A percentile compares a stretch with the other conserved stretches of the same genome.
Conservation (phyloP, 1,140 invertebrate genomes). For the Chironomus tepperi region DNA sequence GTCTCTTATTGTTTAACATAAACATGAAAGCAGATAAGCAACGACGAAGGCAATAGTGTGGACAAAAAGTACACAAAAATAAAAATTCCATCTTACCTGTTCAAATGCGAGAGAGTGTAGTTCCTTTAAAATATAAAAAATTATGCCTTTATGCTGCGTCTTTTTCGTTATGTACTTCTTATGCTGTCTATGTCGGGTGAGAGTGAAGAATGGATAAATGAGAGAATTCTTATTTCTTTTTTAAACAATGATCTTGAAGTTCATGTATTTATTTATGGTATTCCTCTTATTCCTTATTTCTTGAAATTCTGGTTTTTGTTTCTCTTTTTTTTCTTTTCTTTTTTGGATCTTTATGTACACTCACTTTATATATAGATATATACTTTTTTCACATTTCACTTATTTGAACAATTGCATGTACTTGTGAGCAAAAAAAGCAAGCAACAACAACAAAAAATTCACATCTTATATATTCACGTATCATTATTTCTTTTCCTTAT, state of each 20-base stretch:
- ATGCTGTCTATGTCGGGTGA: not conserved
- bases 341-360: not conserved
- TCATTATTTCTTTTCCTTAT: not conserved
- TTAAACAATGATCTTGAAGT: conserved; percentile 20
- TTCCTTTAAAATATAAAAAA: not conserved
- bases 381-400: conserved; percentile 1
- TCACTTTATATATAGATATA: not conserved
- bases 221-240: not conserved
- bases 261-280: conserved; percentile 16
- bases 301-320: conserved; percentile 15
- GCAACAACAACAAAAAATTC: no score
- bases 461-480: no score
- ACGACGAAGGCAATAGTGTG: not conserved
- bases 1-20: no score
- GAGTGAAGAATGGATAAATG: not conserved
- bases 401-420: conserved; percentile 5
- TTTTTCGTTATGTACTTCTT: not conserved
- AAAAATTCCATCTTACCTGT: conserved; percentile 4
- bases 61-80: not conserved
- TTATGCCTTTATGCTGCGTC: not conserved
- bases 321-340: not conserved
- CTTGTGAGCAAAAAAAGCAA: not conserved
- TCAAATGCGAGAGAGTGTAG: not conserved
- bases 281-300: conserved; percentile 21
- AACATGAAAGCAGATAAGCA: no score